phyloP scores from a whole-genome alignment of 2,797 vertebrate species.

The Dendrocincla tyrannina region DNA sequence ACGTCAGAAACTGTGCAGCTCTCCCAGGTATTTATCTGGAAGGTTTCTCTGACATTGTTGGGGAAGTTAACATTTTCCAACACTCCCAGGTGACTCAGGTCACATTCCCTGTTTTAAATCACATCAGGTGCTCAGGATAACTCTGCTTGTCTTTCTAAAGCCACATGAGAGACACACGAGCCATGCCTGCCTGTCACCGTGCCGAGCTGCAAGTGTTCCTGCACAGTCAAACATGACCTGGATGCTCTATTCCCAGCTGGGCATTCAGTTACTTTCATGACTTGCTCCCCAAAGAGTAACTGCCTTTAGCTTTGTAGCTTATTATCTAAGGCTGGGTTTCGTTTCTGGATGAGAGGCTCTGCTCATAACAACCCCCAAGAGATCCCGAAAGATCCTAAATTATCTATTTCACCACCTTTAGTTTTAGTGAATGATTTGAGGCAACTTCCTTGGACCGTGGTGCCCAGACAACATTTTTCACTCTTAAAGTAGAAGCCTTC shows the following conservation, averaged over 20 bases:
- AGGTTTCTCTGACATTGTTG: background rate
- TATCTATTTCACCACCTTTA: background rate
- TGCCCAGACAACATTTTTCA: background rate
- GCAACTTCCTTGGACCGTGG: background rate
- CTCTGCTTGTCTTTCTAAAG: background rate
- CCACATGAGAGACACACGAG: background rate
- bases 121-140: background rate
- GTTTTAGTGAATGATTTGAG: background rate
- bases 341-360: background rate
- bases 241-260: background rate
- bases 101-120: background rate
- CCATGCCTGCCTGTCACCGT: background rate
- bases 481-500: background rate
- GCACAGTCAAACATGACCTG: background rate
- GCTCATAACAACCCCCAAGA: background rate
- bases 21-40: background rate
- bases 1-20: background rate
- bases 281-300: background rate
- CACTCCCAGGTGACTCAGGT: background rate
- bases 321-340: background rate
- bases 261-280: background rate
- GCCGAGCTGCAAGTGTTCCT: background rate
- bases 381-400: background rate
- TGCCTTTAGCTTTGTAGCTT: background rate
- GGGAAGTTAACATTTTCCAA: background rate